Evolutionary conservation across 2,113 vertebrate species (phyloP), one percentile per base, ranked within the genome.

Genomic region (Amblyopsis rosae): DNA sequence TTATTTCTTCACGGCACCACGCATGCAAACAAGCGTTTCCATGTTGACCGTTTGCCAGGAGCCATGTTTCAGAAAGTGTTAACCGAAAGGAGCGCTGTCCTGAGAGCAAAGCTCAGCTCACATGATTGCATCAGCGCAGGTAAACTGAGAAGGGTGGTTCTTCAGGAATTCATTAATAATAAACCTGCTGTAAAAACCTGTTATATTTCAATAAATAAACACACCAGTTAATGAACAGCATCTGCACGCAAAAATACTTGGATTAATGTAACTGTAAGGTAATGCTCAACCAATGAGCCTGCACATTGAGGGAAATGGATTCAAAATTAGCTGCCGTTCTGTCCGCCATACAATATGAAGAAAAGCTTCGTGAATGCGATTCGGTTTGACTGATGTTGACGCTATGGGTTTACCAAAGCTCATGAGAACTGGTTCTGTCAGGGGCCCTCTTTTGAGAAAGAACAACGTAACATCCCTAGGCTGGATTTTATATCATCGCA

Each of bases 101-200:
- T 49, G 0, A 45, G 67, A 58, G 41, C 1, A 62, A 1, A 67
- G 35, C 17, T 63, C 13, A 17, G 35, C 17, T 12, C 5, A 6
- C 9, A n/a, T 63, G 67, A 73, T 73, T 65, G 64, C n/a, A 58
- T 53, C n/a, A 32, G 55, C 49, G 16, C n/a, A 19, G 41, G 51
- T 46, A 32, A 50, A 53, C 6, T 17, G 19, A 46, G 12, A 3
- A 5, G 2, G 3, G 26, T 62, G 58, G 8, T 32, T 6, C 4
- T 57, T 41, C 35, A 41, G 35, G 35, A 41, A 41, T n/a, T n/a
- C n/a, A n/a, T 41, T 41, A 41, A 26, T 7, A 16, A 13, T 15
- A 16, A 54, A 16, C 51, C 51, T 7, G n/a, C 51, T 16, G n/a
- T n/a, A n/a, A n/a, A n/a, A n/a, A n/a, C n/a, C 51, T 54, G 51